Percentiles rank a stretch among this genome's conserved stretches.
Evolutionary conservation across 1,140 invertebrate species (phyloP).

Genomic region (Drosophila miranda): DNA sequence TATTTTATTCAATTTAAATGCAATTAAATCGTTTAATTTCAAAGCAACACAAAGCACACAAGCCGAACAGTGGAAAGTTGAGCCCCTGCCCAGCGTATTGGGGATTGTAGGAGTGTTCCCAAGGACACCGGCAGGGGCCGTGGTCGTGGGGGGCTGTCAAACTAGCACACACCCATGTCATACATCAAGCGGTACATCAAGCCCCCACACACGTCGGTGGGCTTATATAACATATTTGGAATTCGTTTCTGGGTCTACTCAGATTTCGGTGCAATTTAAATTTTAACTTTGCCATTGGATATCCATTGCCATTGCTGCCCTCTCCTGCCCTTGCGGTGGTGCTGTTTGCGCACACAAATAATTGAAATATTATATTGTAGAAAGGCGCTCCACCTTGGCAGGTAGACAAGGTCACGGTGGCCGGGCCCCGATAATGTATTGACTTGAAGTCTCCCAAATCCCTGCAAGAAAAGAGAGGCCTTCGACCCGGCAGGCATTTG

Average conservation of each 20-base stretch:
- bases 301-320: not conserved
- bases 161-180: slow-evolving; percentile 56
- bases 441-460: slow-evolving; percentile 38
- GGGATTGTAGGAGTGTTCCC: not conserved
- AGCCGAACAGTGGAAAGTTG: not conserved
- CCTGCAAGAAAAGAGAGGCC: slow-evolving; percentile 4
- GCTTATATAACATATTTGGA: slow-evolving; percentile 18
- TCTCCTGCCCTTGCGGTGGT: slow-evolving; percentile 4
- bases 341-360: slow-evolving; percentile 24
- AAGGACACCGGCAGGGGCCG: slow-evolving; percentile 21
- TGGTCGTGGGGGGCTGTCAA: slow-evolving; percentile 18
- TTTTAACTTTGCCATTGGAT: slow-evolving; percentile 32
- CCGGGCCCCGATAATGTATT: slow-evolving; percentile 25
- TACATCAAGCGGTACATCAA: slow-evolving; percentile 23
- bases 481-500: slow-evolving; percentile 44
- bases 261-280: slow-evolving; percentile 47
- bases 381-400: slow-evolving; percentile 21
- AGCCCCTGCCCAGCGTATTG: too few species aligned
- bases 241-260: not conserved
- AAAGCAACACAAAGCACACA: slow-evolving; percentile 49
- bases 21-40: slow-evolving; percentile 77
- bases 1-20: slow-evolving; percentile 74
- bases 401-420: slow-evolving; percentile 13
- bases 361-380: slow-evolving; percentile 47
- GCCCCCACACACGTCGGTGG: not conserved